Evolutionary conservation across 2,888 invertebrate genomes (phyloP), one percentile per base, ranked within the genome.

Genomic region (Lumbricus terrestris): DNA sequence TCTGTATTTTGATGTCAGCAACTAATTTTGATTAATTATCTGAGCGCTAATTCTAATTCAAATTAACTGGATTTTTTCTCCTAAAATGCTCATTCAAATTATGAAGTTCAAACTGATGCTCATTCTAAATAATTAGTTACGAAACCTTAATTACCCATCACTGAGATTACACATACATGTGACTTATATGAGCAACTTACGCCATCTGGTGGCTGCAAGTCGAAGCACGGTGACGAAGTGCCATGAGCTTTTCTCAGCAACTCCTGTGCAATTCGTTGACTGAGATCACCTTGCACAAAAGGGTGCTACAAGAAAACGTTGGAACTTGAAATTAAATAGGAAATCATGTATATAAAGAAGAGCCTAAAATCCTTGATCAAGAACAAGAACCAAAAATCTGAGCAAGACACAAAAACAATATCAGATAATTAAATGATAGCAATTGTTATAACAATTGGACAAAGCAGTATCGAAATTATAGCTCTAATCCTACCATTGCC

Each of bases 191-290:
- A n/a, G 69, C 35, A 34, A 85, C 85, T 85, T 34, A 85, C 85
- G 23, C 85, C 85, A 85, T 85, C 85, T 20, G 85, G 85, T 37
- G 85, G 37, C 23, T 88, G 88, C n/a, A 34, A 47, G 42, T 88
- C 40, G 23, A 47, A 42, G 88, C 47, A 88, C 15, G 40, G 88
- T n/a, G 37, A 37, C 6, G 88, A 96, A 92, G 98, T 98, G 95
- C 98, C 98, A 90, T 93, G 92, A 35, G 93, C 93, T 91, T 93
- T 93, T 95, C 99, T 98, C 90, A 99, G 96, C 93, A 99, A 96
- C 94, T 99, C 99, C 94, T 97, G 96, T 88, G 98, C 98, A 93
- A 98, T 96, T 93, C 98, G 96, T 95, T 97, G 97, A 94, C 96
- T 97, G 97, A 99, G 97, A 94, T 98, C 98, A 97, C 97, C 69